These are phyloP conservation scores for Sinelater perroti DNA, from an alignment of 2,888 invertebrate genomes.

Conservation along the genomic window DNA sequence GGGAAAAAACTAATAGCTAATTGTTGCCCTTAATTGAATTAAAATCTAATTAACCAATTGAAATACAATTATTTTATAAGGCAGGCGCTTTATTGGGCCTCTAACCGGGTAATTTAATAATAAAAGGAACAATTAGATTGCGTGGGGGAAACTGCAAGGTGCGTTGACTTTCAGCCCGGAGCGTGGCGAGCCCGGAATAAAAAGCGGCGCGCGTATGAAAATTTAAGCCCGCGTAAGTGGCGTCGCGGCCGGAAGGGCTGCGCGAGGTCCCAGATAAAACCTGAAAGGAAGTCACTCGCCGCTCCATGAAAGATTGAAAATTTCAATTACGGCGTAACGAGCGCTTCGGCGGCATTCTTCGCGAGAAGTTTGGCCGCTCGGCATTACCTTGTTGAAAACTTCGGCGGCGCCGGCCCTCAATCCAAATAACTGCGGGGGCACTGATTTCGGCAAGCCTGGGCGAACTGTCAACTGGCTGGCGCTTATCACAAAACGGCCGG, in stretches of 20 bases:
- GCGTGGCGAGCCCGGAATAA: not conserved
- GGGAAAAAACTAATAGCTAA: conserved; percentile 40
- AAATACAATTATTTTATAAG: conserved; percentile 56
- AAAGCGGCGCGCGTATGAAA: conserved; percentile 9
- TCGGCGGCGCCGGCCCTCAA: not conserved
- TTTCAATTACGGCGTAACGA: conserved; percentile 46
- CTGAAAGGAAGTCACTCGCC: conserved; percentile 41
- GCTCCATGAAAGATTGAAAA: conserved; percentile 46
- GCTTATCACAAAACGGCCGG: not conserved
- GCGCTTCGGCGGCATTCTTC: conserved; percentile 42
- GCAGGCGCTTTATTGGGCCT: conserved; percentile 38
- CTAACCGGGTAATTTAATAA: conserved; percentile 48
- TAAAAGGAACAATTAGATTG: conserved; percentile 46
- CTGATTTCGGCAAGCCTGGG: not conserved
- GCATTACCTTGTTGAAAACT: conserved; percentile 12
- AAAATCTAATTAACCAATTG: conserved; percentile 58
- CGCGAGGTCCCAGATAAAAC: conserved; percentile 25
- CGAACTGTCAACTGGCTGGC: not conserved
- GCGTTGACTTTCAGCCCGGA: conserved; percentile 24
- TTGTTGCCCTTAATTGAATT: conserved; percentile 54
- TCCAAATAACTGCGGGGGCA: conserved; percentile 1
- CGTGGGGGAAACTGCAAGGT: conserved; percentile 35
- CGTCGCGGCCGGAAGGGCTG: conserved; percentile 16
- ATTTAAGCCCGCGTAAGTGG: conserved; percentile 14
- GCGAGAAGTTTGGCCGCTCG: not conserved